These are phyloP conservation scores for Zosterops borbonicus DNA, from an alignment of 2,113 vertebrate species.

Conservation along the genomic window DNA sequence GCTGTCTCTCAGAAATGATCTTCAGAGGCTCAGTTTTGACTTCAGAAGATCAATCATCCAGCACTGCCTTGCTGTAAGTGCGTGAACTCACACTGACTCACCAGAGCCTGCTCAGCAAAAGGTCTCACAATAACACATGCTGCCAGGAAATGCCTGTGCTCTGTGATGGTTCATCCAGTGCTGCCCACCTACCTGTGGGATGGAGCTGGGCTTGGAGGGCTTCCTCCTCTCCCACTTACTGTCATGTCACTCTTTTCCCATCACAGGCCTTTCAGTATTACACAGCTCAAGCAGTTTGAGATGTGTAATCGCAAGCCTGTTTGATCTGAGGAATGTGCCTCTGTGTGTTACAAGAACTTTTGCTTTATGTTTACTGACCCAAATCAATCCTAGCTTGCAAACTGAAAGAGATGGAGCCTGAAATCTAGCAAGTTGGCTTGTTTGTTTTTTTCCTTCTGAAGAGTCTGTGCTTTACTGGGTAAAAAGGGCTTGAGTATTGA, in stretches of 20 bases:
- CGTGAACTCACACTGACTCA: background rate
- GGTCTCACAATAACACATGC: background rate
- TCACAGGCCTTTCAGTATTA: constrained; percentile 26
- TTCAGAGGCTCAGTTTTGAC: background rate
- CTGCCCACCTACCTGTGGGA: constrained; percentile 25
- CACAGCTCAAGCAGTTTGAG: background rate
- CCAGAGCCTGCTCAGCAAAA: background rate
- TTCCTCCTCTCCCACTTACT: constrained; percentile 1
- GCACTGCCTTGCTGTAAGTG: background rate
- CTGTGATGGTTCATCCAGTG: background rate
- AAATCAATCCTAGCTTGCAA: constrained; percentile 16
- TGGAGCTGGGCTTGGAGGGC: background rate
- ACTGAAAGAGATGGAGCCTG: constrained; percentile 20
- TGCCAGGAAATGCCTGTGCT: background rate
- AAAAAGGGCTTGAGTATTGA: background rate
- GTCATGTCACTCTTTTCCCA: constrained; percentile 15
- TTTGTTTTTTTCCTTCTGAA: background rate
- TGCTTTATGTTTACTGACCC: background rate
- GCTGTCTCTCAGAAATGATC: background rate
- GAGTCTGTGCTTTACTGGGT: background rate
- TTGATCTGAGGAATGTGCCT: background rate
- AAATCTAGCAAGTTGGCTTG: background rate
- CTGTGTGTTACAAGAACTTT: background rate
- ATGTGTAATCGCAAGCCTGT: background rate
- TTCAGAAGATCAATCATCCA: background rate